These are phyloP conservation scores for Drosophila limbata DNA, from an alignment of 2,888 invertebrate species.

Conservation along the genomic window DNA sequence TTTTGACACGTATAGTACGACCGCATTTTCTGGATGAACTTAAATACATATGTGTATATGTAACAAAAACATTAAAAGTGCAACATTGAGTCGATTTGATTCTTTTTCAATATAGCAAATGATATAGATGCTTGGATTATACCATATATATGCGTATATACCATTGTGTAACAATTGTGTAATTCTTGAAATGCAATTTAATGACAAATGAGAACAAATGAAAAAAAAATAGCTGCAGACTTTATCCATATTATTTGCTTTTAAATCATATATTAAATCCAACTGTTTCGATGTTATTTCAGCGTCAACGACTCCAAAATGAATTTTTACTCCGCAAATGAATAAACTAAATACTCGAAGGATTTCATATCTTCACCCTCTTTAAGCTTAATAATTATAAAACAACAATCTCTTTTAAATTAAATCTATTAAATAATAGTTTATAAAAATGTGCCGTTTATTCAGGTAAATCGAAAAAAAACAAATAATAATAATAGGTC, in stretches of 20 bases:
- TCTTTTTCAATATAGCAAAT: background rate
- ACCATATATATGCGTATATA: slow-evolving; percentile 2
- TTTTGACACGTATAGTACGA: background rate
- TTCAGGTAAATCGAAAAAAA: slow-evolving; percentile 2
- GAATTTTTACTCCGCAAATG: slow-evolving; percentile 1
- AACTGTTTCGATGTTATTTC: slow-evolving; percentile 15
- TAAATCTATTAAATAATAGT: background rate
- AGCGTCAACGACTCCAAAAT: slow-evolving; percentile 23
- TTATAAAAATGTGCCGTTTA: slow-evolving; percentile 5
- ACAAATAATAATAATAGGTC: background rate
- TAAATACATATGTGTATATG: background rate
- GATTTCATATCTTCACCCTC: background rate
- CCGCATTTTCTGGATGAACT: background rate
- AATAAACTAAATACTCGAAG: slow-evolving; percentile 7
- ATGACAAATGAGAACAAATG: background rate
- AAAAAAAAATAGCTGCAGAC: background rate
- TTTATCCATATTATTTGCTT: background rate
- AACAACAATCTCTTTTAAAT: background rate
- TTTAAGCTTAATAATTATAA: background rate
- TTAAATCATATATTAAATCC: background rate
- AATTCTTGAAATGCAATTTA: slow-evolving; percentile 23
- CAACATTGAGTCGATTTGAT: slow-evolving; percentile 7
- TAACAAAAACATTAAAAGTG: background rate
- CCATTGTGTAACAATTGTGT: slow-evolving; percentile 52
- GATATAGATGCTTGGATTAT: background rate